phyloP scores from a whole-genome alignment of 2,888 invertebrate species.

The Drosophila villosipedis region DNA sequence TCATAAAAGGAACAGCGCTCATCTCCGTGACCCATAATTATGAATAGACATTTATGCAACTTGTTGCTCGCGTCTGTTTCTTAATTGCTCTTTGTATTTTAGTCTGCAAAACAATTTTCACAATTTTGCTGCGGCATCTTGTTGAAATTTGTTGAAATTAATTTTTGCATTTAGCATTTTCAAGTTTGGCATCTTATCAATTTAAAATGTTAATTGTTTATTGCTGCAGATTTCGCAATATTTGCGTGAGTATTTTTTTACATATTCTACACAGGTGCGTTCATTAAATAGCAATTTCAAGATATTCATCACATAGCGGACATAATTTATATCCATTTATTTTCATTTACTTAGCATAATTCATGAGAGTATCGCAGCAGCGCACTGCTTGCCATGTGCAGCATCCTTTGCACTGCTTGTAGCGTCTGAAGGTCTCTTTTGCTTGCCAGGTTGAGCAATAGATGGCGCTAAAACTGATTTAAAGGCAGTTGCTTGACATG shows the following conservation, averaged over 20 bases:
- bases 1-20: conserved; percentile 52
- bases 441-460: conserved; percentile 48
- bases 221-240: conserved; percentile 17
- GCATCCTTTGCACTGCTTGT: conserved; percentile 70
- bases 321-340: conserved; percentile 11
- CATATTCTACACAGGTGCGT: conserved; percentile 13
- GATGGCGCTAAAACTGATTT: conserved; percentile 54
- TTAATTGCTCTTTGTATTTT: conserved; percentile 78
- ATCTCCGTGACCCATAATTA: conserved; percentile 62
- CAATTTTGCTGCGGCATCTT: conserved; percentile 53
- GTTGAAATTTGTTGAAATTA: conserved; percentile 68
- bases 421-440: background rate
- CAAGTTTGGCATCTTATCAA: conserved; percentile 42
- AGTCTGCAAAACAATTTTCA: conserved; percentile 52
- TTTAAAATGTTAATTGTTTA: conserved; percentile 54
- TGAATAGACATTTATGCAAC: conserved; percentile 69
- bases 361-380: background rate
- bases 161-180: conserved; percentile 63
- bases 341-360: conserved; percentile 3
- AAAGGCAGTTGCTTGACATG: background rate
- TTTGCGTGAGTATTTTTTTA: conserved; percentile 20
- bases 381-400: conserved; percentile 59
- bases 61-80: conserved; percentile 61
- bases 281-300: conserved; percentile 5
- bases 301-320: background rate